Conservation (phyloP, 2,797 vertebrate genomes). For the Cirrhinus molitorella region DNA sequence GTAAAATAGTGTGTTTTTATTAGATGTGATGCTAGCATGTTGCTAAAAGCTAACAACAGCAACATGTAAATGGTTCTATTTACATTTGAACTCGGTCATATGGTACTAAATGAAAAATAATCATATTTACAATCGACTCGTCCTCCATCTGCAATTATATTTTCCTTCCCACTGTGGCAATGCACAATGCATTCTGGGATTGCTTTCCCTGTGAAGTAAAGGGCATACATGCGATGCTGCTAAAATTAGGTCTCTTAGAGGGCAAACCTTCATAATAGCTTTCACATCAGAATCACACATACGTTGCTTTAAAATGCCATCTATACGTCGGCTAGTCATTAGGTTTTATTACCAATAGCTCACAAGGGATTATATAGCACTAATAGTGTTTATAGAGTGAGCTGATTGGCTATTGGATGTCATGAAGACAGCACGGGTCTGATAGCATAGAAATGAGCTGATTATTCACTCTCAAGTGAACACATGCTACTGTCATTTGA, state of each 20-base stretch:
- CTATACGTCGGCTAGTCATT: neutral
- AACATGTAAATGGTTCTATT: neutral
- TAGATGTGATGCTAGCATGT: neutral
- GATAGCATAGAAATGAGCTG: conserved; percentile 13
- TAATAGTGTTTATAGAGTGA: conserved; percentile 17
- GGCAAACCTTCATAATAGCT: neutral
- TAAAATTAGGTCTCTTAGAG: neutral
- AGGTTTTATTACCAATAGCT: neutral
- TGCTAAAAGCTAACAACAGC: neutral
- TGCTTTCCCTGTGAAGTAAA: neutral
- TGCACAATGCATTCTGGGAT: neutral
- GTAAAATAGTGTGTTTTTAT: neutral
- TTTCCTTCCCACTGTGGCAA: neutral
- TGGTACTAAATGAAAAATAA: neutral
- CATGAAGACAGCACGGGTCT: neutral
- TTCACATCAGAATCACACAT: neutral
- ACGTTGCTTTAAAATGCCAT: neutral
- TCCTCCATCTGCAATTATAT: neutral
- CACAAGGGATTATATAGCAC: neutral
- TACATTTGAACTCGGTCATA: neutral
- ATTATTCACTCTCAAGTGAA: conserved; percentile 41
- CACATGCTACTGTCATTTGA: conserved; percentile 13
- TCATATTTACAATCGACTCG: neutral
- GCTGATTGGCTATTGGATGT: neutral
- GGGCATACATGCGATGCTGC: too few relatives aligned